Base-by-base conservation (phyloP, 2,888 invertebrate species). In the Philhelius pedissequus region DNA sequence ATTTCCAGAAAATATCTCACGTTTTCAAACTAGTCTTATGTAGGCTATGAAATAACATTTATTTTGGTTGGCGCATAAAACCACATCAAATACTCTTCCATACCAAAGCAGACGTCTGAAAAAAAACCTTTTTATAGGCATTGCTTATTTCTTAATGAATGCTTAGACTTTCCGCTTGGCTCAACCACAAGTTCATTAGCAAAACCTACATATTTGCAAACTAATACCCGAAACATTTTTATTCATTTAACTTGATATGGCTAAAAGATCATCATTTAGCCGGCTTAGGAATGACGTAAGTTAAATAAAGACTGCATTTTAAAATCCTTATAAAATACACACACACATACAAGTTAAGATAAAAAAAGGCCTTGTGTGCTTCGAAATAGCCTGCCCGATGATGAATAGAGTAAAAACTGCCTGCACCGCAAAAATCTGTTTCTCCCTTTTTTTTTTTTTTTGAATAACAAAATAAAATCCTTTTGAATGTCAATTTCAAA, bases 401-500 rank as follows among this genome's bases (percentile, higher is more conserved):
- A 64, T 64, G 64, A 64, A 64, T 64, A 35, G 64, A 64, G 11
- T 22, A 73, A 50, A 73, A 73, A 30, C 45, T 18, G 43, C 43
- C 62, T 50, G 40, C 20, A 45, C 68, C 77, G 40, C 73, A 82
- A 56, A 69, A 62, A 30, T 78, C 27, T 60, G 27, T 43, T 13
- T 40, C 40, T 27, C 38, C 50, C 40, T 64, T 11, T 27, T 13
- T 9, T n/a, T 60, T 60, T 48, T 56, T 11, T 22, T 45, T 20
- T 22, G n/a, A 45, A 60, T 18, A 56, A n/a, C n/a, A n/a, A n/a
- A 60, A 60, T 25, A n/a, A 69, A 78, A 83, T 74, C 62, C 62
- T 74, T 56, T 78, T 74, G 74, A 70, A 83, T 78, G 83, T 83
- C 78, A 66, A 78, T 83, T 78, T 83, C 74, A 83, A 83, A 83